phyloP scores from a whole-genome alignment of 2,888 invertebrate species.

The Phaonia tiefii region DNA sequence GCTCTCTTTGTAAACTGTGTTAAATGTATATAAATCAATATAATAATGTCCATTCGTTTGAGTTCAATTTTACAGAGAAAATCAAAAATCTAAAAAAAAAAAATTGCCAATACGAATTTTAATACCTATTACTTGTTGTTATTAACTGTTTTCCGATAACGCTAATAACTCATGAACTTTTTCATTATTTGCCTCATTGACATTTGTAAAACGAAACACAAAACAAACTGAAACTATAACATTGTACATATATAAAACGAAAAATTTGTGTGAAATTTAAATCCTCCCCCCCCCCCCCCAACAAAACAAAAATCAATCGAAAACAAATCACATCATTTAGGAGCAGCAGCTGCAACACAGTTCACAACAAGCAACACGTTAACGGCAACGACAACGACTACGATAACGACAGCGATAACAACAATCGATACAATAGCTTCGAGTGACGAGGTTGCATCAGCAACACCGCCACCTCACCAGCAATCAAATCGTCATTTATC shows the following conservation, averaged over 20 bases:
- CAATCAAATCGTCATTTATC: slow-evolving; percentile 50
- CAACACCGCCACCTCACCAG: background rate
- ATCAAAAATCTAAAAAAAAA: slow-evolving; percentile 14
- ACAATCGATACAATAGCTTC: slow-evolving; percentile 67
- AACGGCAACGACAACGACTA: slow-evolving; percentile 40
- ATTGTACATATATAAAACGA: background rate
- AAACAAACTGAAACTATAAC: slow-evolving; percentile 27
- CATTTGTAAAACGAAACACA: slow-evolving; percentile 13
- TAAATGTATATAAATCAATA: slow-evolving; percentile 57
- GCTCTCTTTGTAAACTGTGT: slow-evolving; percentile 50
- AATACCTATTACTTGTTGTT: slow-evolving; percentile 48
- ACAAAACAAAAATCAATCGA: slow-evolving; percentile 32
- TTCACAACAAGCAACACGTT: slow-evolving; percentile 49
- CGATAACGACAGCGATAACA: slow-evolving; percentile 16
- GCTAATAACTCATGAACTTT: slow-evolving; percentile 49
- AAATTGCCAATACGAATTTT: slow-evolving; percentile 25
- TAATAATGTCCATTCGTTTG: slow-evolving; percentile 41
- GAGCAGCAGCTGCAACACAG: slow-evolving; percentile 65
- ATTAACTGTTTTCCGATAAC: slow-evolving; percentile 12
- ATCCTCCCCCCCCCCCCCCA: background rate
- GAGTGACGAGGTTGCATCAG: slow-evolving; percentile 61
- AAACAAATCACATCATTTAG: slow-evolving; percentile 57
- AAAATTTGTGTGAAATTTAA: slow-evolving; percentile 15
- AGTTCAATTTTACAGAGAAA: background rate
- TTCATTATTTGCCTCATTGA: slow-evolving; percentile 55